Evolutionary conservation across 2,113 vertebrate genomes (phyloP).

Genomic region (Casuarius casuarius): DNA sequence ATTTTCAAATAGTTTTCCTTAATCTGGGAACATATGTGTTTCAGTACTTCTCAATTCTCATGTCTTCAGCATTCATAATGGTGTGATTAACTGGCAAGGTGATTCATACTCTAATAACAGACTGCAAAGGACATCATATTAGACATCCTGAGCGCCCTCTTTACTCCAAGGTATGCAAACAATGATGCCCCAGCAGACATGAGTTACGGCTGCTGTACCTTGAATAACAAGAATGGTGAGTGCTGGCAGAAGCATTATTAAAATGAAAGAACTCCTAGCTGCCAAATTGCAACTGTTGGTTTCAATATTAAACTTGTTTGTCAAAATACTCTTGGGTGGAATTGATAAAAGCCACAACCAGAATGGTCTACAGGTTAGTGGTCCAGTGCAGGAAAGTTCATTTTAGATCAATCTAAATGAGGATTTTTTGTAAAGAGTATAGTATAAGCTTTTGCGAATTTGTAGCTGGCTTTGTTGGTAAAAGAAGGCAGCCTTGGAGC

Average conservation of each 20-base stretch:
- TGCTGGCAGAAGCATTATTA: conserved; percentile 71
- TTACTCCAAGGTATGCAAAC: conserved; percentile 71
- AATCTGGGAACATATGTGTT: conserved; percentile 51
- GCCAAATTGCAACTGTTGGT: conserved; percentile 70
- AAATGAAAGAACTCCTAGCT: conserved; percentile 73
- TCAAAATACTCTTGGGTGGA: conserved; percentile 65
- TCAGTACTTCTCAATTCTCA: conserved; percentile 64
- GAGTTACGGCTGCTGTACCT: conserved; percentile 72
- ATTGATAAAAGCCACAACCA: conserved; percentile 11
- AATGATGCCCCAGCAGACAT: conserved; percentile 69
- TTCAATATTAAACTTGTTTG: conserved; percentile 78
- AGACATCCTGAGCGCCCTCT: conserved; percentile 69
- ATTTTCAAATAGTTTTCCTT: conserved; percentile 64
- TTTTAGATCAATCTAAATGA: neutral
- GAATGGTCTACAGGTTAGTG: conserved; percentile 28
- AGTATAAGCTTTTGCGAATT: neutral
- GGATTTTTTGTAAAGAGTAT: neutral
- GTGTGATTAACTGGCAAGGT: conserved; percentile 76
- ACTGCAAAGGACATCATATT: conserved; percentile 75
- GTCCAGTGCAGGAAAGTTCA: neutral
- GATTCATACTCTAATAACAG: conserved; percentile 70
- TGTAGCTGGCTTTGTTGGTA: neutral
- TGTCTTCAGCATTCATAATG: conserved; percentile 71
- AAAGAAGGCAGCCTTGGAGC: neutral
- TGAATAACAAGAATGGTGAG: conserved; percentile 65